These are phyloP conservation scores for Araneus ventricosus DNA, from an alignment of 1,140 invertebrate genomes.

Conservation along the genomic window DNA sequence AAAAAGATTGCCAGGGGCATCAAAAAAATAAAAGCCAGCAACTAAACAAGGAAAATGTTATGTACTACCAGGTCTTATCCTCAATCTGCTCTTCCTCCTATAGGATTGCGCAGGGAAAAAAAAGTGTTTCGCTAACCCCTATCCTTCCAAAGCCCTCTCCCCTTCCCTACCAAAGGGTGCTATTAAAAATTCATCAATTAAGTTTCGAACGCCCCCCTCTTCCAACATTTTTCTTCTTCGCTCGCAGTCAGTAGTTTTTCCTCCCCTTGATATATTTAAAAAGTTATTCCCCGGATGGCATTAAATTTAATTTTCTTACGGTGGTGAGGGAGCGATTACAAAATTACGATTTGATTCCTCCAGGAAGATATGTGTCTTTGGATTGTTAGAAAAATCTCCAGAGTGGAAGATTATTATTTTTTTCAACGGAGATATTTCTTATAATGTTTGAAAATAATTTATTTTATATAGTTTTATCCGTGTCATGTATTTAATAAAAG, in stretches of 20 bases:
- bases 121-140: constrained; percentile 59
- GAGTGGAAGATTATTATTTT: neutral
- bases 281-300: constrained; percentile 70
- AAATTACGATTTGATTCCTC: constrained; percentile 50
- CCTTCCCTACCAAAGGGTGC: constrained; percentile 54
- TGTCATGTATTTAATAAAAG: neutral
- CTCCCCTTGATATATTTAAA: constrained; percentile 69
- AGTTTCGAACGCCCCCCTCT: constrained; percentile 66
- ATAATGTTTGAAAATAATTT: too few species aligned
- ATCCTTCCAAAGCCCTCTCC: constrained; percentile 54
- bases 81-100: neutral
- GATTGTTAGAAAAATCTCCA: neutral
- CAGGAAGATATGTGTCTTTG: neutral
- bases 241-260: constrained; percentile 52
- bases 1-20: neutral
- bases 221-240: constrained; percentile 49
- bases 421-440: too few species aligned
- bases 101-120: constrained; percentile 36
- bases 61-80: constrained; percentile 64
- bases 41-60: constrained; percentile 64
- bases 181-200: constrained; percentile 76
- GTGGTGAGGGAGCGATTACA: constrained; percentile 61
- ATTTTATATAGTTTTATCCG: too few species aligned
- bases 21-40: neutral
- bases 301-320: constrained; percentile 74